Evolutionary conservation across 2,113 vertebrate species (phyloP), one percentile per base, ranked within the genome.

Genomic region (Dasyornis broadbenti): DNA sequence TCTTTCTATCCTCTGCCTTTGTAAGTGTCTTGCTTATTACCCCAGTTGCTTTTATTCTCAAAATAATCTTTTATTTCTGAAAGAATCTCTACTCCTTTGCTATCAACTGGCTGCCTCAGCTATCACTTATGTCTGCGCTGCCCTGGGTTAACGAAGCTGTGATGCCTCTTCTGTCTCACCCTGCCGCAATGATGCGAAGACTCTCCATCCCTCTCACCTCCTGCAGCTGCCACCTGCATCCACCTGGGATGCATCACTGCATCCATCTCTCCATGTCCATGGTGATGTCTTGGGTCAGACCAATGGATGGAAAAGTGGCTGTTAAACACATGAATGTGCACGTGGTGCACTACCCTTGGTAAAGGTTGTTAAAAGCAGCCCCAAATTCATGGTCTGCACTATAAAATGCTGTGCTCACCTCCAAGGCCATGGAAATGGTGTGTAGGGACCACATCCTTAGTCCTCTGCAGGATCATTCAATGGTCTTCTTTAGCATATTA

Each of bases 391-490:
- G 2, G 5, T 56, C 16, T 69, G 49, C 1, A 5, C 49, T 39
- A 0, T 11, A 17, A 60, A 42, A 39, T 28, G 37, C 14, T 24
- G 64, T 6, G 1, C 35, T 54, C 7, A 2, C n/a, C 39, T 47
- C 56, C 0, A 0, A 39, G 37, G 45, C 63, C 0, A 0, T 15
- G 42, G 69, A 69, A 49, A 7, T 2, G 16, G 28, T 20, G 30
- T 4, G 4, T 4, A 5, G 19, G 20, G 35, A 60, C 17, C 44
- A 8, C 2, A 7, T n/a, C 28, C 31, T 31, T 31, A 49, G 50
- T 86, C 79, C 56, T 76, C 53, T 42, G 31, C 1, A 18, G 69
- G 72, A 27, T 49, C 47, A 15, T 77, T 56, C 6, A 1, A 2
- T 54, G 17, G 1, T 75, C 84, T 88, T 73, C 63, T 53, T 45